These are phyloP conservation scores for Eristalis tenax DNA, from an alignment of 2,888 invertebrate genomes.

Conservation along the genomic window DNA sequence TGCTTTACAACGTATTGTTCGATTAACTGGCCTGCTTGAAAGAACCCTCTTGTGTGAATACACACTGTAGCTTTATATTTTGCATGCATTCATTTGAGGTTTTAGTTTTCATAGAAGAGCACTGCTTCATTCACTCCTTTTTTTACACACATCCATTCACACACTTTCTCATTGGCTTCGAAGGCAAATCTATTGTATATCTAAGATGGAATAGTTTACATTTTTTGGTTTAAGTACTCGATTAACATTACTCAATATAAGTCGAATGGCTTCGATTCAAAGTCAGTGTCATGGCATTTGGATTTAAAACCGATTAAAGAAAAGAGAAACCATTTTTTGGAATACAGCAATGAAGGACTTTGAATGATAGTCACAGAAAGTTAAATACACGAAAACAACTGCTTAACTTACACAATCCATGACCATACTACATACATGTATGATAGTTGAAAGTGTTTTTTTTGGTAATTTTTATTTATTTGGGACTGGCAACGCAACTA, in stretches of 20 bases:
- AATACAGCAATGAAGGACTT: conserved; percentile 28
- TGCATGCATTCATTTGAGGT: not conserved
- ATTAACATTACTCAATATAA: not conserved
- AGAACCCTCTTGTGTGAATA: not conserved
- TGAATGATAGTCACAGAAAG: conserved; percentile 53
- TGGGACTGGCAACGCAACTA: conserved; percentile 72
- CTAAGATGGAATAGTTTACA: conserved; percentile 39
- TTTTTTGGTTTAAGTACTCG: not conserved
- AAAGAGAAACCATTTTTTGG: not conserved
- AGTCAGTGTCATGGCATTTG: conserved; percentile 20
- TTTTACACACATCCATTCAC: not conserved
- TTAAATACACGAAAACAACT: conserved; percentile 11
- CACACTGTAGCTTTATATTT: not conserved
- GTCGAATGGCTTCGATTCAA: conserved; percentile 54
- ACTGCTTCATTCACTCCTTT: not conserved
- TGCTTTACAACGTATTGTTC: too few species aligned
- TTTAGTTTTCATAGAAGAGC: not conserved
- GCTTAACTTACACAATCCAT: conserved; percentile 57
- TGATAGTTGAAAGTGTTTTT: conserved; percentile 38
- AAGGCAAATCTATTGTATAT: conserved; percentile 46
- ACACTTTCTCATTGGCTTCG: conserved; percentile 27
- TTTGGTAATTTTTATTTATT: conserved; percentile 51
- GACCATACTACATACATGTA: conserved; percentile 21
- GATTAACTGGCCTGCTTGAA: too few species aligned
- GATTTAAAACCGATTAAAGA: conserved; percentile 4